These are phyloP conservation scores for Synchiropus splendidus DNA, from an alignment of 2,113 vertebrate species.

Conservation along the genomic window DNA sequence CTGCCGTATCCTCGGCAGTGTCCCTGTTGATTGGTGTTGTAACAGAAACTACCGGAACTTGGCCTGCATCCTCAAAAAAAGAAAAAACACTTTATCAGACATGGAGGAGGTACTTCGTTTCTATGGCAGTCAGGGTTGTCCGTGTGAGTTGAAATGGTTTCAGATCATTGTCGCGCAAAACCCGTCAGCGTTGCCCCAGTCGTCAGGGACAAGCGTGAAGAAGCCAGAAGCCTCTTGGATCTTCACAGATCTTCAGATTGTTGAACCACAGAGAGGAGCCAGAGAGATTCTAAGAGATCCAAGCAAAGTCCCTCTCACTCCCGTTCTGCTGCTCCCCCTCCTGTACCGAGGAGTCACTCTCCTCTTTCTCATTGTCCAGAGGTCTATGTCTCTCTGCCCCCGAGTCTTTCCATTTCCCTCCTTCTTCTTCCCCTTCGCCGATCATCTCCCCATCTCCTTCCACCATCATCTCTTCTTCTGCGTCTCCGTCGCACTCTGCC, in stretches of 20 bases:
- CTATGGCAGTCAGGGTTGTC: constrained; percentile 32
- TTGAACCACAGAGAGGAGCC: constrained; percentile 9
- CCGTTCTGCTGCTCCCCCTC: constrained; percentile 75
- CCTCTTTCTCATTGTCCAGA: constrained; percentile 74
- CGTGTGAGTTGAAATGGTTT: constrained; percentile 24
- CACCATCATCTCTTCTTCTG: constrained; percentile 68
- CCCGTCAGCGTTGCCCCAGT: constrained; percentile 41
- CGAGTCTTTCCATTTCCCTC: constrained; percentile 76
- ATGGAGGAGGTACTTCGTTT: constrained; percentile 54
- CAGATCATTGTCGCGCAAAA: constrained; percentile 49
- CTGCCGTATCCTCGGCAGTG: constrained; percentile 34
- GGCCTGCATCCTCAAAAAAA: constrained; percentile 42
- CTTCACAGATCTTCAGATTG: constrained; percentile 38
- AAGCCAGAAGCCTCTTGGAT: constrained; percentile 46
- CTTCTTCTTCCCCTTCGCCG: constrained; percentile 76
- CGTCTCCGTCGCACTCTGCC: constrained; percentile 61
- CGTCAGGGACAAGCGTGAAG: constrained; percentile 14
- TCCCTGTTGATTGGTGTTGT: constrained; percentile 35
- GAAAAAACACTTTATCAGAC: no score
- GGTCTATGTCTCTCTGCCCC: constrained; percentile 75
- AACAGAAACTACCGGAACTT: constrained; percentile 43
- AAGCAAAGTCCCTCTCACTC: constrained; percentile 86
- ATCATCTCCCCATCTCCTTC: constrained; percentile 76
- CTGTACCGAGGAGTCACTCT: constrained; percentile 81
- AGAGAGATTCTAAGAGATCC: constrained; percentile 81